phyloP scores from a whole-genome alignment of 2,888 invertebrate genomes.

The Drosophila anomelani region DNA sequence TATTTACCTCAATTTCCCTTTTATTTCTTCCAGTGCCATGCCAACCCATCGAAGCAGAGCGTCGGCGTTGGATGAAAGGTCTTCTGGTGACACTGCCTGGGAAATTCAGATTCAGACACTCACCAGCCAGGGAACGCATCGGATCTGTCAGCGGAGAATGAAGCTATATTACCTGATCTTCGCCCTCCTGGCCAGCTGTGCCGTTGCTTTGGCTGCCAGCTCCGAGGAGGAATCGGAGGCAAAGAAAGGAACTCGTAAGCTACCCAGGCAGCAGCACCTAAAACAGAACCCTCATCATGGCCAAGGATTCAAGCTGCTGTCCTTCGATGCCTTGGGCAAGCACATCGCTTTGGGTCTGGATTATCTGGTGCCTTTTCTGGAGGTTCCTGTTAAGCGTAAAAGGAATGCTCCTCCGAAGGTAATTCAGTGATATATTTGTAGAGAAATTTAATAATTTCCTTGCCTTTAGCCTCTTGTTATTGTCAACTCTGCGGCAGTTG shows the following conservation, averaged over 20 bases:
- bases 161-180: constrained; percentile 29
- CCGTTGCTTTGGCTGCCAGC: constrained; percentile 46
- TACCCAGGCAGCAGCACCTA: constrained; percentile 21
- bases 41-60: constrained; percentile 37
- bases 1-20: too few relatives aligned
- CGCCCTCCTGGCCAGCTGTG: constrained; percentile 43
- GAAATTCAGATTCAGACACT: constrained; percentile 42
- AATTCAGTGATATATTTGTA: not conserved
- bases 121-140: constrained; percentile 31
- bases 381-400: constrained; percentile 72
- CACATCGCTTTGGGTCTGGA: constrained; percentile 73
- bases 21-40: constrained; percentile 21
- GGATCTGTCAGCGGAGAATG: constrained; percentile 55
- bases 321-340: constrained; percentile 72
- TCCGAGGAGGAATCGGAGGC: constrained; percentile 17
- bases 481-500: constrained; percentile 73
- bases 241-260: constrained; percentile 2
- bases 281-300: constrained; percentile 2
- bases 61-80: constrained; percentile 32
- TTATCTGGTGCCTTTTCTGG: constrained; percentile 74
- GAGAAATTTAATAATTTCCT: too few relatives aligned
- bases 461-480: constrained; percentile 68
- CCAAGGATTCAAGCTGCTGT: constrained; percentile 52
- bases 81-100: constrained; percentile 30
- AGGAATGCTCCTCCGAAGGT: constrained; percentile 63